phyloP scores from a whole-genome alignment of 1,140 invertebrate species.

The Chironomus striatipennis region DNA sequence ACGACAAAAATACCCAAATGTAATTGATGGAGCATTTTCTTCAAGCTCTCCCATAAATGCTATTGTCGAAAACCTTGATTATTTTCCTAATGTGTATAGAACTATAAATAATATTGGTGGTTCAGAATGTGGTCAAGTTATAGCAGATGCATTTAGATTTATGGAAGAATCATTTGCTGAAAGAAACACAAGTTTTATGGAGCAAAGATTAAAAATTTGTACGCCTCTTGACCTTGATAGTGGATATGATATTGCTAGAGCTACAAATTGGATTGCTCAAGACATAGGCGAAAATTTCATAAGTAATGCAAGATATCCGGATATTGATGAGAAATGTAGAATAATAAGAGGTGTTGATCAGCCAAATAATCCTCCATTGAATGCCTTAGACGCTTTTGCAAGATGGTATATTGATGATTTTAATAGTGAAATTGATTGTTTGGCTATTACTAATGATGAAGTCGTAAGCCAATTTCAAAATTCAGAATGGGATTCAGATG shows the following conservation, averaged over 20 bases:
- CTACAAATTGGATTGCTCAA: neutral
- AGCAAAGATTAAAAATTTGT: neutral
- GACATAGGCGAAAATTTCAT: neutral
- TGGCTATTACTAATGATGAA: neutral
- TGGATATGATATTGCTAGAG: neutral
- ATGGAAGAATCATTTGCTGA: neutral
- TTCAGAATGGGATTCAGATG: neutral
- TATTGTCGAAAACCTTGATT: neutral
- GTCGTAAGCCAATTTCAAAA: neutral
- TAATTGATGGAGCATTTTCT: conserved; percentile 39
- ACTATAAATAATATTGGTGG: neutral
- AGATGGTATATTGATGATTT: neutral
- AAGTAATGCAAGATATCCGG: neutral
- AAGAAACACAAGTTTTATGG: neutral
- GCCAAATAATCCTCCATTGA: neutral
- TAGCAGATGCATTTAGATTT: neutral
- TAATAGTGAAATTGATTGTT: neutral
- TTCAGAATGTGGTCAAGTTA: neutral
- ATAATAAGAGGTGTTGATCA: neutral
- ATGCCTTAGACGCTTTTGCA: neutral
- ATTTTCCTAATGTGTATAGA: neutral
- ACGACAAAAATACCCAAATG: conserved; percentile 46
- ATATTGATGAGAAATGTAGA: neutral
- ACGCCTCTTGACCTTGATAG: neutral
- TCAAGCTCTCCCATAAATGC: neutral